Evolutionary conservation across 1,140 invertebrate species (phyloP).

Genomic region (Bombus waltoni): DNA sequence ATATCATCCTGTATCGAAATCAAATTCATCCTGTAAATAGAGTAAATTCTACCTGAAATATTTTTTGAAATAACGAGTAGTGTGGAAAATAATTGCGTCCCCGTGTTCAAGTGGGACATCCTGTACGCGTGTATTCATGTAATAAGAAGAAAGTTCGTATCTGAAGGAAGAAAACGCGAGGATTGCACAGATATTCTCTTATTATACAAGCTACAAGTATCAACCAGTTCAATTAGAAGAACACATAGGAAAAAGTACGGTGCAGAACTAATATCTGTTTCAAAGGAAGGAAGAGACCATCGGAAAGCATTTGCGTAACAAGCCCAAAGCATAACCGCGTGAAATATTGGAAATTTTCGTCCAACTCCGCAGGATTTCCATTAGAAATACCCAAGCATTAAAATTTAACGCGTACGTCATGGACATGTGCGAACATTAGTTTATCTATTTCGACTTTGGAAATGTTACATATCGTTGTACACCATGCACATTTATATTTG

Average conservation of each 20-base stretch:
- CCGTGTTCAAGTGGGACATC: background rate
- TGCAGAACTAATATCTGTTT: constrained; percentile 11
- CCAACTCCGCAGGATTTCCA: background rate
- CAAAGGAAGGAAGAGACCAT: background rate
- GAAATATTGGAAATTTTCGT: background rate
- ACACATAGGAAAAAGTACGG: background rate
- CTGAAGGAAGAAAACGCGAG: background rate
- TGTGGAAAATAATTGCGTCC: background rate
- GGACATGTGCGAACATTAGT: too few species aligned
- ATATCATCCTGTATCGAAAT: too few species aligned
- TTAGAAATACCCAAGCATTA: too few species aligned
- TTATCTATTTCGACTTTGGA: too few species aligned
- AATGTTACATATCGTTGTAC: too few species aligned
- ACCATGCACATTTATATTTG: too few species aligned
- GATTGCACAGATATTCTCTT: background rate
- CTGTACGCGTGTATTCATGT: background rate
- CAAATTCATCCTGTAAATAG: too few species aligned
- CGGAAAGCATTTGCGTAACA: background rate
- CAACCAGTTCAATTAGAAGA: background rate
- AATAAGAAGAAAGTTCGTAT: background rate
- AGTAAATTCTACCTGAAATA: background rate
- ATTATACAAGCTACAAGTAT: background rate
- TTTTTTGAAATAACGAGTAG: background rate
- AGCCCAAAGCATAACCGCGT: background rate
- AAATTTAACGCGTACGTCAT: too few species aligned